Conservation (phyloP, 2,888 invertebrate species). For the Drosophila lutescens region DNA sequence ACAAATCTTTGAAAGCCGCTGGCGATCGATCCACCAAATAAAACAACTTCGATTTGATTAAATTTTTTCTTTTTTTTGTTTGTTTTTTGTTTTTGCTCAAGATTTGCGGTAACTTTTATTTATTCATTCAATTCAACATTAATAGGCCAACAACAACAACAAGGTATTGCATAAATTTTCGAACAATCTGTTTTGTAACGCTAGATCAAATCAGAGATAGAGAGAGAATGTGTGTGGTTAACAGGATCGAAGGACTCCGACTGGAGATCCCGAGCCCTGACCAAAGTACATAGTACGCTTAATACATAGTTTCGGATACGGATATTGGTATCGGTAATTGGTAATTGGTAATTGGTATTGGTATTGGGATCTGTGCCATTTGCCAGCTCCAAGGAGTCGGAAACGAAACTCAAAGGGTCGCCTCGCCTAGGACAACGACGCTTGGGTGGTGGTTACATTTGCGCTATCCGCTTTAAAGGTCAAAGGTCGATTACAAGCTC, state of each 20-base stretch:
- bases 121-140: slow-evolving; percentile 72
- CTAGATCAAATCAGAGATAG: slow-evolving; percentile 34
- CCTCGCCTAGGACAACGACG: slow-evolving; percentile 59
- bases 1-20: slow-evolving; percentile 67
- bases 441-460: slow-evolving; percentile 75
- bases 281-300: slow-evolving; percentile 41
- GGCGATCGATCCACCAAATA: slow-evolving; percentile 54
- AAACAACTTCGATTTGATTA: slow-evolving; percentile 68
- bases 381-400: slow-evolving; percentile 35
- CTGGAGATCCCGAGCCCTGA: slow-evolving; percentile 27
- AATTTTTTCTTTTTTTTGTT: slow-evolving; percentile 30
- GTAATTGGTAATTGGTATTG: not conserved
- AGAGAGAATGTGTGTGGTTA: slow-evolving; percentile 31
- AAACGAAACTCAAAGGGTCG: slow-evolving; percentile 48
- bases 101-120: slow-evolving; percentile 83
- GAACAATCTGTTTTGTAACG: slow-evolving; percentile 66
- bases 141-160: slow-evolving; percentile 71
- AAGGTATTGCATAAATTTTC: slow-evolving; percentile 61
- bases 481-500: slow-evolving; percentile 36
- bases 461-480: slow-evolving; percentile 73
- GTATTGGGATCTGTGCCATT: slow-evolving; percentile 26
- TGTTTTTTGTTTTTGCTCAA: slow-evolving; percentile 50
- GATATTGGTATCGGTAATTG: not conserved
- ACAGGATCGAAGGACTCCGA: slow-evolving; percentile 33
- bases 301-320: slow-evolving; percentile 23